Evolutionary conservation across 1,140 invertebrate species (phyloP).

Genomic region (Drosophila melanogaster): Release_6_plus_ISO1_MT NT_033777.3:21197501-21198000

Average conservation of each 20-base stretch:
- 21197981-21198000: slow-evolving; percentile 79
- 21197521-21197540: slow-evolving; percentile 5
- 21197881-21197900: slow-evolving; percentile 52
- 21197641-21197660: not conserved
- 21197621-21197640: not conserved
- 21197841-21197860: slow-evolving; percentile 35
- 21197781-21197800: slow-evolving; percentile 18
- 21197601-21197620: not conserved
- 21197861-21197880: slow-evolving; percentile 51
- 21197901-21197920: slow-evolving; percentile 19
- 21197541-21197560: not conserved
- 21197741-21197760: slow-evolving; percentile 38
- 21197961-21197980: slow-evolving; percentile 65
- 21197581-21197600: slow-evolving; percentile 24
- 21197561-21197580: slow-evolving; percentile 16
- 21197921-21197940: not conserved
- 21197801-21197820: slow-evolving; percentile 47
- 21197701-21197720: slow-evolving; percentile 27
- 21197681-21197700: slow-evolving; percentile 5
- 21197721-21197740: slow-evolving; percentile 45
- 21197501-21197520: slow-evolving; percentile 10
- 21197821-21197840: slow-evolving; percentile 2
- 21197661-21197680: slow-evolving; percentile 41
- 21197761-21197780: slow-evolving; percentile 55
- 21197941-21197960: slow-evolving; percentile 18